Percentiles rank a stretch among this genome's conserved stretches.
phyloP scores from a whole-genome alignment of 2,113 vertebrate genomes.

The Ameiurus melas region DNA sequence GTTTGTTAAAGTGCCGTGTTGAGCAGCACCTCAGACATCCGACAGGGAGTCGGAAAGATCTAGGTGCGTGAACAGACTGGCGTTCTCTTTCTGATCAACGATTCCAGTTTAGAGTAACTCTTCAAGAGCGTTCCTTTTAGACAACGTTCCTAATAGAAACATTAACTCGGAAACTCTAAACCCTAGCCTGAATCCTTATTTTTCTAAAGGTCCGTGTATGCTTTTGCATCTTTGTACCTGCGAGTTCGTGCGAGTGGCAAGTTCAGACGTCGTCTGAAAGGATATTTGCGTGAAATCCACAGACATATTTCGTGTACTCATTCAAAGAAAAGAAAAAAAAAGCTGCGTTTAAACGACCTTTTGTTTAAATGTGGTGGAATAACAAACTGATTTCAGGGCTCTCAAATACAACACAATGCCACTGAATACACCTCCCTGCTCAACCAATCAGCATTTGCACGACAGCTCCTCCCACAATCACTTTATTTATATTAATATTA shows the following conservation, averaged over 20 bases:
- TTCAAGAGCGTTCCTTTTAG: neutral
- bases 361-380: no score
- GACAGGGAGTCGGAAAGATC: neutral
- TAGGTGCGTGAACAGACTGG: neutral
- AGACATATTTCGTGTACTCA: neutral
- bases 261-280: neutral
- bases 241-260: neutral
- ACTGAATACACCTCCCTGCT: no score
- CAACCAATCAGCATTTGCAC: no score
- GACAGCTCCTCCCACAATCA: no score
- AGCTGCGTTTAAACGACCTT: no score
- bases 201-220: neutral
- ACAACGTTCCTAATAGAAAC: neutral
- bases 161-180: neutral
- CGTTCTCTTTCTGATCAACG: neutral
- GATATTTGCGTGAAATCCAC: neutral
- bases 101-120: neutral
- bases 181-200: neutral
- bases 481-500: no score
- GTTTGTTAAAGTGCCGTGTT: slow-evolving; percentile 44
- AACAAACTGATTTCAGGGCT: no score
- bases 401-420: no score
- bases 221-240: neutral
- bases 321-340: neutral
- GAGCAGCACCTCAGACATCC: slow-evolving; percentile 41